These are phyloP conservation scores for Gymnosoma rotundatum DNA, from an alignment of 2,888 invertebrate genomes.

Conservation along the genomic window DNA sequence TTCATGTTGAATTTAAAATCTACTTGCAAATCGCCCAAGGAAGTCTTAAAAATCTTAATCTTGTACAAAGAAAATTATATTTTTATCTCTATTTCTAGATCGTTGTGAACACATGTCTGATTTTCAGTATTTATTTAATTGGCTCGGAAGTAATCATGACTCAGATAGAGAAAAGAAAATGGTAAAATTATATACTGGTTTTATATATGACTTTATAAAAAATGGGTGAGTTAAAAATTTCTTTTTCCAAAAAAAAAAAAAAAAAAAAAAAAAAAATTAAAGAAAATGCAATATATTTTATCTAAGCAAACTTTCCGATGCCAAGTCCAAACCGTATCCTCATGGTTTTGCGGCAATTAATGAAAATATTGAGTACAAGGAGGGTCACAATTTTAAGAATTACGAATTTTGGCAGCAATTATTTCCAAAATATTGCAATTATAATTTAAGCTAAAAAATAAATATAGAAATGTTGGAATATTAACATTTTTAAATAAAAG, in stretches of 20 bases:
- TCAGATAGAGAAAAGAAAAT: slow-evolving; percentile 71
- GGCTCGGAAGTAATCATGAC: slow-evolving; percentile 8
- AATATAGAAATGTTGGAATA: background rate
- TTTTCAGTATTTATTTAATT: slow-evolving; percentile 83
- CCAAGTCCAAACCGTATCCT: slow-evolving; percentile 36
- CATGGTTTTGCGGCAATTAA: slow-evolving; percentile 44
- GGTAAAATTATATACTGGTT: slow-evolving; percentile 81
- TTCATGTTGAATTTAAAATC: too few relatives aligned
- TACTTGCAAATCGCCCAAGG: too few relatives aligned
- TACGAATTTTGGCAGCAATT: slow-evolving; percentile 60
- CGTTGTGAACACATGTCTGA: slow-evolving; percentile 83
- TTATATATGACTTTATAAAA: slow-evolving; percentile 83
- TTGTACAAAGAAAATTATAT: too few relatives aligned
- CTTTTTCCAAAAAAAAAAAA: background rate
- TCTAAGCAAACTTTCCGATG: slow-evolving; percentile 40
- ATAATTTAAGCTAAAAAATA: slow-evolving; percentile 13
- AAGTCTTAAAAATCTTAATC: too few relatives aligned
- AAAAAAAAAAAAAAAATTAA: background rate
- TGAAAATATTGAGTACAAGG: slow-evolving; percentile 20
- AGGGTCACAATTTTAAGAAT: slow-evolving; percentile 44
- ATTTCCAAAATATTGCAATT: slow-evolving; percentile 49
- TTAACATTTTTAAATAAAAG: background rate
- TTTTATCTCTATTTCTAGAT: slow-evolving; percentile 14
- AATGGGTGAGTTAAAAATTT: slow-evolving; percentile 78
- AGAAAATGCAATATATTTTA: too few relatives aligned